A percentile compares a stretch with the other conserved stretches of the same genome.
These are phyloP conservation scores for Ornithoptera priamus DNA, from an alignment of 2,888 invertebrate genomes.

Conservation along the genomic window DNA sequence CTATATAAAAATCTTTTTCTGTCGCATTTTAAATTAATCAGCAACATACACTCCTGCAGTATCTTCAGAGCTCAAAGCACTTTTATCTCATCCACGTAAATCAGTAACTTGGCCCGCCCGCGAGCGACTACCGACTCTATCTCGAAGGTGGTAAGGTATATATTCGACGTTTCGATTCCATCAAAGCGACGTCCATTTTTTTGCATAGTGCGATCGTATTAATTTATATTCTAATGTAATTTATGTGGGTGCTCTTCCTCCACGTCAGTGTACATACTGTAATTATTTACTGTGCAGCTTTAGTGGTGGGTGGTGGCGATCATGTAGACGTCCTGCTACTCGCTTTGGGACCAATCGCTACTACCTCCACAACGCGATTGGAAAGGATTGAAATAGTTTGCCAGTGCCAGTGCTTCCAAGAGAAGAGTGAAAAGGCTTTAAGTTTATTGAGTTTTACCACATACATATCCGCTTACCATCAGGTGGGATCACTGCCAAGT, in stretches of 20 bases:
- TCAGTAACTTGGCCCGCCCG: neutral
- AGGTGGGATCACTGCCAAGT: no score
- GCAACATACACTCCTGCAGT: slow-evolving; percentile 14
- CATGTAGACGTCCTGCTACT: neutral
- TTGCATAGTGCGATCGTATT: slow-evolving; percentile 65
- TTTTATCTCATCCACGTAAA: slow-evolving; percentile 27
- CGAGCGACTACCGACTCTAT: slow-evolving; percentile 19
- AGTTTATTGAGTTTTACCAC: no score
- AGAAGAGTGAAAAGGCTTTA: no score
- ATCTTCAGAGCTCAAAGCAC: slow-evolving; percentile 18
- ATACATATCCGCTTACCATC: no score
- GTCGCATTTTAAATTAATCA: slow-evolving; percentile 7
- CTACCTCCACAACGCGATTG: no score
- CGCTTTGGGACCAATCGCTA: no score
- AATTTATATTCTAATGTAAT: slow-evolving; percentile 78
- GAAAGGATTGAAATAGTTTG: no score
- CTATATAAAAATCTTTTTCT: neutral
- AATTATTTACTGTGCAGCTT: slow-evolving; percentile 49
- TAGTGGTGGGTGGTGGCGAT: slow-evolving; percentile 32
- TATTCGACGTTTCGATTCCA: slow-evolving; percentile 15
- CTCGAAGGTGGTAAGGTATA: slow-evolving; percentile 6
- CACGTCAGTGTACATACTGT: slow-evolving; percentile 46
- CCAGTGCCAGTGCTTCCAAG: no score
- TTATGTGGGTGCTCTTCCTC: slow-evolving; percentile 60
- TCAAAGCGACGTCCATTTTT: slow-evolving; percentile 45